Evolutionary conservation across 2,888 invertebrate species (phyloP), one percentile per base, ranked within the genome.

Genomic region (Polymixis lichenea): DNA sequence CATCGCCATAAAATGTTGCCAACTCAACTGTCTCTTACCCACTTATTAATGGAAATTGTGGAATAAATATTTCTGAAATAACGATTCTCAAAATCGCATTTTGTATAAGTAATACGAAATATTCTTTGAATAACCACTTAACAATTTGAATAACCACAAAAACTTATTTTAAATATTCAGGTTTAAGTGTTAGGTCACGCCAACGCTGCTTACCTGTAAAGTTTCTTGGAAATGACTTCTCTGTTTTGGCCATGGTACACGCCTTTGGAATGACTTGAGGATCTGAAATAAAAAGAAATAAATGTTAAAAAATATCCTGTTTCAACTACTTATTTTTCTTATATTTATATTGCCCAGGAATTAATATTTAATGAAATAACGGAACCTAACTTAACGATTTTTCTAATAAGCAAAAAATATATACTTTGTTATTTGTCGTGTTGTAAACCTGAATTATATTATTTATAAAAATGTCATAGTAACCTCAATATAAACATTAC

Each of bases 211-310:
- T 92, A 96, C 96, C 96, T 93, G 96, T 95, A 87, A 96, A 95
- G 89, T 96, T 96, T 94, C 96, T 96, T 77, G 96, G 93, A 93
- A 96, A 96, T 43, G 96, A 95, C 89, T 96, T 96, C 90, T 96
- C 96, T 83, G 96, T 95, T 93, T 96, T 96, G 86, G 96, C 96
- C 96, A 96, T 96, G 82, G 73, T 92, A 86, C 84, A 53, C 86
- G 85, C 84, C 86, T 93, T 92, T 93, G 94, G 93, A 95, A 94
- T 94, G 92, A 92, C 82, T 91, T 85, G 76, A 89, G 75, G 77
- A 87, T 92, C 95, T 95, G 95, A 77, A 95, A 95, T n/a, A 89
- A 90, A 90, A 77, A 81, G 68, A 87, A 80, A 77, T n/a, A 53
- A 28, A 55, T 28, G 2, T 55, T 32, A 7, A 53, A 38, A 25